Evolutionary conservation across 2,797 vertebrate species (phyloP).

Genomic region (Linurgus olivaceus): DNA sequence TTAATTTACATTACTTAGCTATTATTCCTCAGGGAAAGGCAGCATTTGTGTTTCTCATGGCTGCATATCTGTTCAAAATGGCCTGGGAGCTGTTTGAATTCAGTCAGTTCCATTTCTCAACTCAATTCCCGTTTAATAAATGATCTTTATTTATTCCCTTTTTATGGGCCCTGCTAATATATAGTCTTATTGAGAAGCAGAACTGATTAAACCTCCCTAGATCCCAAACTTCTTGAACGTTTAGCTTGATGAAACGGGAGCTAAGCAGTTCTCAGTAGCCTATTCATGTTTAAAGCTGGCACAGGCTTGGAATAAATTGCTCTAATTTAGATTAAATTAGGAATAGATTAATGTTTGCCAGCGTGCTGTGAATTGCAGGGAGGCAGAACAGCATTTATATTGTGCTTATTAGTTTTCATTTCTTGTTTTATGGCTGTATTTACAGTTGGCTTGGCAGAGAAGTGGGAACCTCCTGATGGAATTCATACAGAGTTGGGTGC

Average conservation of each 20-base stretch:
- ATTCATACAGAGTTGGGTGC: rapidly evolving
- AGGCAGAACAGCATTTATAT: conserved; percentile 31
- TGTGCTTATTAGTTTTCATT: conserved; percentile 25
- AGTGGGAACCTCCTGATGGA: neutral
- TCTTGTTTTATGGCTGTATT: conserved; percentile 40
- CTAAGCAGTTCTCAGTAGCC: neutral
- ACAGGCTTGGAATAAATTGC: neutral
- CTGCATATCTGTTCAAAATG: neutral
- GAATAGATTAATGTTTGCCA: conserved; percentile 31
- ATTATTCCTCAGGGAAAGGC: neutral
- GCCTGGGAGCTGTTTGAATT: neutral
- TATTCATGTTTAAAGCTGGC: neutral
- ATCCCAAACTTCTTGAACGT: neutral
- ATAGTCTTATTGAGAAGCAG: neutral
- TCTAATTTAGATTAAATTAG: conserved; percentile 48
- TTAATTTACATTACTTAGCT: conserved; percentile 21
- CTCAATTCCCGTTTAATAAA: neutral
- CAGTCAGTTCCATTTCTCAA: neutral
- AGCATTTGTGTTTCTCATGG: neutral
- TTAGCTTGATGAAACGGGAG: neutral
- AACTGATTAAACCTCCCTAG: neutral
- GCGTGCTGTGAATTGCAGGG: neutral
- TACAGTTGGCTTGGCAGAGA: conserved; percentile 46
- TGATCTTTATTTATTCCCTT: neutral
- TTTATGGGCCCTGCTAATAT: neutral